Evolutionary conservation across 2,113 vertebrate genomes (phyloP), one percentile per base, ranked within the genome.

Genomic region (Chaetops frenatus): DNA sequence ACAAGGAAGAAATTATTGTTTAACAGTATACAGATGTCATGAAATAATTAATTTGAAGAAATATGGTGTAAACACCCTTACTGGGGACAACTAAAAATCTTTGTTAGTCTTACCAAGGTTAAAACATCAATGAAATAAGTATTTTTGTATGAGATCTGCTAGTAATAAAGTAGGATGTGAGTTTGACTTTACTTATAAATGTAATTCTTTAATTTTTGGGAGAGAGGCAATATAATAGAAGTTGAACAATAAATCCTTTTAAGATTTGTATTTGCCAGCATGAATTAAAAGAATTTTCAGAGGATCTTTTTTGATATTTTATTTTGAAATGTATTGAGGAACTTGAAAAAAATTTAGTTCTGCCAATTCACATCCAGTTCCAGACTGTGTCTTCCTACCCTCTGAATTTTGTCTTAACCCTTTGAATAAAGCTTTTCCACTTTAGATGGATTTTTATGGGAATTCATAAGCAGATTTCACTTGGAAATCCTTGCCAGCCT

Each of bases 141-240:
- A 42, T 24, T 65, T 65, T 57, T 57, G 3, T 42, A 62, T 74
- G 29, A 70, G 4, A 7, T 57, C 33, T 66, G 31, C 19, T 77
- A 56, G 61, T 40, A 51, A 57, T 47, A 76, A 86, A 88, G 20
- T 24, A 0, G 0, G 3, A 3, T 51, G 3, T 28, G n/a, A 51
- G 4, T 64, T 72, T 5, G 4, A 58, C 48, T 64, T 66, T 45
- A 64, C 36, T 56, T 60, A 72, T 40, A 80, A 82, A 76, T 9
- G 4, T 2, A 82, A 44, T 66, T 66, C 4, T 81, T 89, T n/a
- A 51, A 60, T 28, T 86, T 42, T 48, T 3, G 28, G 22, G 25
- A 58, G 35, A 62, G 25, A 24, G 0, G 3, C 74, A 5, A 31
- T 28, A 70, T 23, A 65, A 7, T 5, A 82, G 35, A 82, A 64